Conservation (phyloP, 2,113 vertebrate species). For the Rhinoptilus africanus region DNA sequence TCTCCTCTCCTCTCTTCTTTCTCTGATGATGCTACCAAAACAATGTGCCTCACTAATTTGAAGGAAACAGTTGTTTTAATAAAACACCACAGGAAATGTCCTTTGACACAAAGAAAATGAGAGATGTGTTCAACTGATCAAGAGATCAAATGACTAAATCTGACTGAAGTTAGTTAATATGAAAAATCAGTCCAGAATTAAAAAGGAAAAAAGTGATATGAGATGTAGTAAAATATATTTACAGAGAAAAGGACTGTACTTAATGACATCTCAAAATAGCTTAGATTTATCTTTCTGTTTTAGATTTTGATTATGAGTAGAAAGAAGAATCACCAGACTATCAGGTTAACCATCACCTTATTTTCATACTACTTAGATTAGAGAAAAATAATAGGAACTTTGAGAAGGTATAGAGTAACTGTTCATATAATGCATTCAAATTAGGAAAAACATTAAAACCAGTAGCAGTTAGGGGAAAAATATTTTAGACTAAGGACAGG, state of each 20-base stretch:
- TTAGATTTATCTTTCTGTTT: too few relatives aligned
- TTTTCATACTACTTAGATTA: neutral
- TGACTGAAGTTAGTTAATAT: neutral
- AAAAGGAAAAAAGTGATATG: too few relatives aligned
- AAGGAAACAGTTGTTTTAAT: neutral
- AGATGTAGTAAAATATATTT: too few relatives aligned
- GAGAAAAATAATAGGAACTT: neutral
- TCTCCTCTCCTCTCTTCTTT: neutral
- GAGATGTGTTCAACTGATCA: neutral
- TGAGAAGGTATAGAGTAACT: neutral
- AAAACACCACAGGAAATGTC: neutral
- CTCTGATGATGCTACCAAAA: neutral
- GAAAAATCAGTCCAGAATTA: neutral
- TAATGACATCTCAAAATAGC: too few relatives aligned
- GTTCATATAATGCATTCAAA: too few relatives aligned
- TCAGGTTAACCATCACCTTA: neutral
- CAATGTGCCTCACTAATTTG: neutral
- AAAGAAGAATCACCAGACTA: neutral
- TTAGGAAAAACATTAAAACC: too few relatives aligned
- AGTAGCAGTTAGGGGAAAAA: too few relatives aligned
- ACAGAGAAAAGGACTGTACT: too few relatives aligned
- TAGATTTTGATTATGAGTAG: too few relatives aligned
- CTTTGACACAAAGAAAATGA: neutral
- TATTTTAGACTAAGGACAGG: too few relatives aligned
- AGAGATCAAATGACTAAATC: neutral